A percentile compares a stretch with the other conserved stretches of the same genome.
Evolutionary conservation across 2,888 invertebrate species (phyloP).

Genomic region (Leptopilina drosophilae): DNA sequence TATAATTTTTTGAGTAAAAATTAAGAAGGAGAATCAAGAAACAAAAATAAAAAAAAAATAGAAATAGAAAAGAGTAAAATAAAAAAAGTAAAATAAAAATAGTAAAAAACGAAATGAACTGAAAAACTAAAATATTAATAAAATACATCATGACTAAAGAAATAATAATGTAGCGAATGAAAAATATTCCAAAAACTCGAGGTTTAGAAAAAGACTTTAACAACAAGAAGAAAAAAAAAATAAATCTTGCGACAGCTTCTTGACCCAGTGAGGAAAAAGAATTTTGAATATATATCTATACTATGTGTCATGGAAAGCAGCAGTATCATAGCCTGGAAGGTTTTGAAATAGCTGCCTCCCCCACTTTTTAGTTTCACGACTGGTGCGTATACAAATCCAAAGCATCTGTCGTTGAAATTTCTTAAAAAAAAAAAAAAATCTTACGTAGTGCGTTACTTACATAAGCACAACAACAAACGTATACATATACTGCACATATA

Average conservation of each 20-base stretch:
- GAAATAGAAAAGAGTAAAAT: too few species aligned
- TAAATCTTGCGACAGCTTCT: not conserved
- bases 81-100: too few species aligned
- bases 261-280: constrained; percentile 53
- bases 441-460: not conserved
- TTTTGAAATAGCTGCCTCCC: constrained; percentile 69
- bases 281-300: constrained; percentile 47
- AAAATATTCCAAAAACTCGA: not conserved
- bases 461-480: constrained; percentile 19
- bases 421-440: constrained; percentile 24
- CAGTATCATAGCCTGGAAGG: constrained; percentile 71
- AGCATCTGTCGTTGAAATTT: constrained; percentile 39
- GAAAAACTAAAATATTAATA: too few species aligned
- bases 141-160: too few species aligned
- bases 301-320: constrained; percentile 65
- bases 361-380: constrained; percentile 24
- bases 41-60: too few species aligned
- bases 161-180: not conserved
- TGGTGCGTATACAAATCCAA: constrained; percentile 36
- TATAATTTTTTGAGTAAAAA: too few species aligned
- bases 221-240: not conserved
- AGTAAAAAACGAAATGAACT: too few species aligned
- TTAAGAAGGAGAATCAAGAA: too few species aligned
- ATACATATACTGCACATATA: not conserved
- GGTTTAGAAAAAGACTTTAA: not conserved